Conservation (phyloP, 1,140 invertebrate species). For the Anastrepha ludens region DNA sequence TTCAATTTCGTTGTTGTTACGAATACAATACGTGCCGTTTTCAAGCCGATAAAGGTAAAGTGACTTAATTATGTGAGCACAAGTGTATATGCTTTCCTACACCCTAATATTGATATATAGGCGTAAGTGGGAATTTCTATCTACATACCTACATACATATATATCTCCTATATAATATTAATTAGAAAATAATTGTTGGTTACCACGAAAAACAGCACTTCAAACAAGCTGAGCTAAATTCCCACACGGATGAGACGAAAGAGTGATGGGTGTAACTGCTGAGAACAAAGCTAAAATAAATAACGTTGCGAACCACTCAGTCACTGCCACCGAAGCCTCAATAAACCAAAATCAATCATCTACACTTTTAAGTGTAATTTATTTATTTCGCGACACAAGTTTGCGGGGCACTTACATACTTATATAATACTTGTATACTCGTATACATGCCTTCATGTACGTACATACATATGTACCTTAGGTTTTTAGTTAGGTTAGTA, state of each 20-base stretch:
- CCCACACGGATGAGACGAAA: constrained; percentile 26
- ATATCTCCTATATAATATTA: neutral
- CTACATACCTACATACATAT: neutral
- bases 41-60: too few relatives aligned
- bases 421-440: too few relatives aligned
- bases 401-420: neutral
- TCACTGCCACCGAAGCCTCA: constrained; percentile 18
- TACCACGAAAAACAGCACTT: neutral
- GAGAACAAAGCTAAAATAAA: constrained; percentile 17
- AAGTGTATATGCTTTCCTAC: too few relatives aligned
- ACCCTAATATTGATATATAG: neutral
- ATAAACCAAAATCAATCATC: constrained; percentile 24
- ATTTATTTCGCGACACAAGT: neutral
- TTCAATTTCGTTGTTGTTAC: too few relatives aligned
- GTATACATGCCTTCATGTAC: neutral
- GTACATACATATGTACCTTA: too few relatives aligned
- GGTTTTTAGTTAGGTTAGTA: too few relatives aligned
- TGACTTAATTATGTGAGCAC: too few relatives aligned
- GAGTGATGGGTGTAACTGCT: neutral
- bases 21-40: too few relatives aligned
- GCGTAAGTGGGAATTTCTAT: too few relatives aligned
- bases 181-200: constrained; percentile 21
- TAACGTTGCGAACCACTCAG: neutral
- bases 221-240: neutral
- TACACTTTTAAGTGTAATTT: constrained; percentile 26